Conservation (phyloP, 1,140 invertebrate species). For the Plodia interpunctella region DNA sequence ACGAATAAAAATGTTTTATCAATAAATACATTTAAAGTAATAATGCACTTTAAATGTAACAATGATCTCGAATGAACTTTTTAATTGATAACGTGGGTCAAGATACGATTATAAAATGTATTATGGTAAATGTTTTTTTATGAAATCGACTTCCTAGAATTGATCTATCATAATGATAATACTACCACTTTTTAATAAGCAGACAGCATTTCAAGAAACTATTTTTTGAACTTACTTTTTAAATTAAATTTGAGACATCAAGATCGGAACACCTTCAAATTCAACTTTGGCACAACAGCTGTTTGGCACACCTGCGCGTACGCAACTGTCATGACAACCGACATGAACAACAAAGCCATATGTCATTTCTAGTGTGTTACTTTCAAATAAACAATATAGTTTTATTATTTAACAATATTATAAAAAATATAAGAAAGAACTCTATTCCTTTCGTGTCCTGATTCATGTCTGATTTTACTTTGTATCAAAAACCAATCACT, state of each 20-base stretch:
- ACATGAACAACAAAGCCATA: constrained; percentile 31
- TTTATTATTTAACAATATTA: no score
- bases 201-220: no score
- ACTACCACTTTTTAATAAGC: no score
- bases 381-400: no score
- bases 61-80: neutral
- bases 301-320: constrained; percentile 42
- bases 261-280: neutral
- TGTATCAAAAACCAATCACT: neutral
- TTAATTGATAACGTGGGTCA: neutral
- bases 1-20: neutral
- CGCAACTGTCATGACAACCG: constrained; percentile 45
- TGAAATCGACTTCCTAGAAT: no score
- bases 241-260: neutral
- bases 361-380: constrained; percentile 9
- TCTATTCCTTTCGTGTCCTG: no score
- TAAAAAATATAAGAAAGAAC: no score
- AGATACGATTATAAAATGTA: neutral
- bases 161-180: no score
- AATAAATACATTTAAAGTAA: neutral
- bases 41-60: neutral
- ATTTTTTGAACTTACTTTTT: no score
- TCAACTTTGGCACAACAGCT: constrained; percentile 29
- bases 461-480: no score
- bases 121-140: neutral